phyloP scores from a whole-genome alignment of 1,140 invertebrate species.

The Panagrolaimus sp. region DNA sequence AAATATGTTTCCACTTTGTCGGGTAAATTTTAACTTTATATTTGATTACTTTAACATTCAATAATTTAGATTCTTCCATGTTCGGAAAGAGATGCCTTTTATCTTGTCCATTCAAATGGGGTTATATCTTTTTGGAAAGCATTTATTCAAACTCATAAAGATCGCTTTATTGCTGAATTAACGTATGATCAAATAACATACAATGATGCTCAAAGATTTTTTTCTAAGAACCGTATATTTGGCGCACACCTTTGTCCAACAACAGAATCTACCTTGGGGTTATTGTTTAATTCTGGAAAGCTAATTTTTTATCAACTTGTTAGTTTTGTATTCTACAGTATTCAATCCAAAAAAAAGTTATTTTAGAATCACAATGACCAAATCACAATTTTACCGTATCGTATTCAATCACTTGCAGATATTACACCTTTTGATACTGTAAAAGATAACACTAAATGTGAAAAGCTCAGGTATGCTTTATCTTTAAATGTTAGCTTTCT shows the following conservation, averaged over 20 bases:
- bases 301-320: conserved; percentile 37
- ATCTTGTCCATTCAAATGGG: conserved; percentile 41
- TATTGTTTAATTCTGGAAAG: conserved; percentile 38
- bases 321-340: not conserved
- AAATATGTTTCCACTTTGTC: conserved; percentile 15
- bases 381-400: not conserved
- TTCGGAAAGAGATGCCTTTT: conserved; percentile 35
- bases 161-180: conserved; percentile 22
- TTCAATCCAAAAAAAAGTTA: not conserved
- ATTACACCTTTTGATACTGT: not conserved
- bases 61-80: conserved; percentile 39
- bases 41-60: conserved; percentile 19
- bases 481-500: not conserved
- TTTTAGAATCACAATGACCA: conserved; percentile 9
- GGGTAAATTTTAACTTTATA: not conserved
- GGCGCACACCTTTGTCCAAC: conserved; percentile 36
- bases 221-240: conserved; percentile 28
- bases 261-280: conserved; percentile 30
- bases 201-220: conserved; percentile 36
- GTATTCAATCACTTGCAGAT: not conserved
- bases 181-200: conserved; percentile 25
- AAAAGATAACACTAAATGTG: not conserved
- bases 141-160: conserved; percentile 21
- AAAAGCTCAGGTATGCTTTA: not conserved
- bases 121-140: conserved; percentile 26